phyloP scores from a whole-genome alignment of 2,797 vertebrate genomes.

The Xenopus petersii region DNA sequence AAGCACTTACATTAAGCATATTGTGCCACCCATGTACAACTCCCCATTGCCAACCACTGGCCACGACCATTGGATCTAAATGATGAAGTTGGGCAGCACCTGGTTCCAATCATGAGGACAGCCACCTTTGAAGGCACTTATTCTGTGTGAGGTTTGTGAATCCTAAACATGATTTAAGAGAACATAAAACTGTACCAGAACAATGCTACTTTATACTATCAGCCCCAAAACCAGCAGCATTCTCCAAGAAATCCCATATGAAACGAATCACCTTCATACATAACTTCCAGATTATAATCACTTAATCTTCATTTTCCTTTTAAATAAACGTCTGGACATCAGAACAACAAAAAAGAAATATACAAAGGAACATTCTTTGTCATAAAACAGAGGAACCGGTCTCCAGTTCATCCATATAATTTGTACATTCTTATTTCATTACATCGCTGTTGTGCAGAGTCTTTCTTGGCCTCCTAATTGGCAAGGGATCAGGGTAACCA shows the following conservation, averaged over 20 bases:
- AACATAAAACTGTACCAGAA: background rate
- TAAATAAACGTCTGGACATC: slow-evolving; percentile 30
- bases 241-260: background rate
- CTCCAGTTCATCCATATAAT: slow-evolving; percentile 26
- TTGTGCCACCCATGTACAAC: no score
- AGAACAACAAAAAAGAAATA: slow-evolving; percentile 13
- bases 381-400: slow-evolving; percentile 1
- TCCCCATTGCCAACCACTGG: no score
- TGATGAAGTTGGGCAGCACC: no score
- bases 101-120: no score
- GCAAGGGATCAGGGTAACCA: background rate
- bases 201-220: slow-evolving; percentile 6
- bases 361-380: slow-evolving; percentile 11
- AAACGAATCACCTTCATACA: background rate
- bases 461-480: slow-evolving; percentile 13
- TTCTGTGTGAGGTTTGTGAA: background rate
- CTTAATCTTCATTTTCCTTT: slow-evolving; percentile 19
- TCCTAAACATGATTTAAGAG: background rate
- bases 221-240: background rate
- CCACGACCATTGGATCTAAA: no score
- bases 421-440: slow-evolving; percentile 33
- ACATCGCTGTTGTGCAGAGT: background rate
- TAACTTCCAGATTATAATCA: background rate
- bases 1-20: no score
- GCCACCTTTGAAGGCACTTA: no score